Evolutionary conservation across 2,888 invertebrate genomes (phyloP), one percentile per base, ranked within the genome.

Genomic region (Heliconius erato): DNA sequence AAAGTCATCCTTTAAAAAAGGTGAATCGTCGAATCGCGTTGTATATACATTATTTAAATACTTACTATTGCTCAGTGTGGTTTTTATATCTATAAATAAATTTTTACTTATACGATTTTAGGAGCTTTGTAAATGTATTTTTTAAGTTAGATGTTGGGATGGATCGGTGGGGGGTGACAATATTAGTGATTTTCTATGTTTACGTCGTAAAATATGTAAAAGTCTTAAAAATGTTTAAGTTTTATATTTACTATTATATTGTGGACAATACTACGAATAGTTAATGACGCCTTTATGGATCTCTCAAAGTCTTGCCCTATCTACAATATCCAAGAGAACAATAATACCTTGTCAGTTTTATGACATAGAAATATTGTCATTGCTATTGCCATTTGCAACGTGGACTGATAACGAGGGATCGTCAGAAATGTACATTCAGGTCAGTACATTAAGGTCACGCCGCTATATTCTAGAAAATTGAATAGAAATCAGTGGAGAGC

Each of bases 1-100:
- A 82, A 54, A 65, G 59, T 49, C 54, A 79, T 79, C 72, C 71
- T 72, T 72, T 67, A 72, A 67, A 72, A 69, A 72, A 79, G 49
- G 67, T 65, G 65, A 81, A 63, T 67, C 76, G 19, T 19, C 54
- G 91, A 91, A 87, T 54, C 49, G 28, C 16, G 74, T 49, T 72
- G 44, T 44, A 40, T 44, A n/a, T 35, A 14, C 23, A n/a, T 40
- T 19, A 40, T 44, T 40, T 71, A 11, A 71, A 71, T n/a, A 71
- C 23, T 44, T 44, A 32, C 32, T 32, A 32, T 32, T 32, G 69
- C 69, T 69, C 35, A 9, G 11, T 65, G 26, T 7, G 23, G 23
- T 63, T 63, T 63, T 63, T 63, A 23, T 63, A 63, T 44, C 12
- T 44, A 44, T 44, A 63, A 63, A 11, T 63, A 63, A 63, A 54